A percentile compares a stretch with the other conserved stretches of the same genome.
Evolutionary conservation across 2,113 vertebrate genomes (phyloP).

Genomic region (Rafetus swinhoei): DNA sequence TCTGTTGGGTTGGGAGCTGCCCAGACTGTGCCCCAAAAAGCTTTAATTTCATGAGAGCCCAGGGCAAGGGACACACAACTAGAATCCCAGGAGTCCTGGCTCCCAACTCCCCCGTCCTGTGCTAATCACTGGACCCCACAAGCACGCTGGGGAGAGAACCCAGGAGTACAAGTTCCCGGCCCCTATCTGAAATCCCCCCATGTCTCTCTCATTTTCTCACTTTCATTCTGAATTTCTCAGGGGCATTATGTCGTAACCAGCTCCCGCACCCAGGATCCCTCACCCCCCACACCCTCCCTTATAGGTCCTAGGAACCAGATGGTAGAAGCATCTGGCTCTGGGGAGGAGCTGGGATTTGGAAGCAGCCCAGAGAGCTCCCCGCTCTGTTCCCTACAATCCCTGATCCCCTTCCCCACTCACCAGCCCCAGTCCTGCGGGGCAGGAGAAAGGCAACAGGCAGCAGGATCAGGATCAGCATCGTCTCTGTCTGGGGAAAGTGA

Average conservation of each 20-base stretch:
- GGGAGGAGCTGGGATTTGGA: neutral
- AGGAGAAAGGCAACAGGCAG: neutral
- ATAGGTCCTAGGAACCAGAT: too few species aligned
- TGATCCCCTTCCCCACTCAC: neutral
- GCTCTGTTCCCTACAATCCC: neutral
- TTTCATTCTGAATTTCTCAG: too few species aligned
- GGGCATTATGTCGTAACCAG: neutral
- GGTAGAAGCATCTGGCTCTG: neutral
- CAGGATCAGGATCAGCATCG: neutral
- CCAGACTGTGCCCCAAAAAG: neutral
- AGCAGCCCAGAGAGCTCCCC: neutral
- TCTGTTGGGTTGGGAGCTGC: too few species aligned
- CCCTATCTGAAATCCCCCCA: too few species aligned
- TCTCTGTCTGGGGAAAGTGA: neutral
- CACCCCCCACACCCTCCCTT: neutral
- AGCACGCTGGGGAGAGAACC: too few species aligned
- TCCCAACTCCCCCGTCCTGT: fast-evolving
- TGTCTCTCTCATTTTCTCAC: too few species aligned
- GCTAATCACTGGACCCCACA: too few species aligned
- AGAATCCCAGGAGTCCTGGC: too few species aligned
- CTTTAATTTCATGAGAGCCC: neutral
- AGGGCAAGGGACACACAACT: neutral
- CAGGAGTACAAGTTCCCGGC: too few species aligned
- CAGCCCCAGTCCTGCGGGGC: neutral
- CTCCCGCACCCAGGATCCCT: neutral